phyloP scores from a whole-genome alignment of 2,888 invertebrate genomes.

The Drosophila bunnanda region DNA sequence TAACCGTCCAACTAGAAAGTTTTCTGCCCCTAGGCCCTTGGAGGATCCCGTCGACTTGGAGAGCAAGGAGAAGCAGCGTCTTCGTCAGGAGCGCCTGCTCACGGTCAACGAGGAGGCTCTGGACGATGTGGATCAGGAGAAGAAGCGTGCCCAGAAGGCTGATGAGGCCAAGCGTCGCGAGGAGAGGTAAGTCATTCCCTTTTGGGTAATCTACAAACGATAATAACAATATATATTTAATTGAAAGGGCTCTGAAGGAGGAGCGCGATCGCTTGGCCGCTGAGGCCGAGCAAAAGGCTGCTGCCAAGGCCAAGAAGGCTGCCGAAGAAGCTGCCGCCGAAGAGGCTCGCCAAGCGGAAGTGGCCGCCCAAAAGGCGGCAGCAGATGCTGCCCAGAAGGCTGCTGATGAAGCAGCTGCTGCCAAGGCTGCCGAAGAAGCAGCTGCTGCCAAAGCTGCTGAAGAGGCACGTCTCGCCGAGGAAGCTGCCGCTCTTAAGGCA shows the following conservation, averaged over 20 bases:
- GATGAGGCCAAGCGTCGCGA: slow-evolving; percentile 86
- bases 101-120: slow-evolving; percentile 85
- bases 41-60: slow-evolving; percentile 87
- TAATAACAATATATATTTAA: too few relatives aligned
- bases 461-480: slow-evolving; percentile 74
- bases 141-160: slow-evolving; percentile 86
- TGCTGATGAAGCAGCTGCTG: slow-evolving; percentile 86
- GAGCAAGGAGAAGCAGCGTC: slow-evolving; percentile 87
- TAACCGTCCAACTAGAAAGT: slow-evolving; percentile 89
- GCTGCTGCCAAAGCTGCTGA: slow-evolving; percentile 84
- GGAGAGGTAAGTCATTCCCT: slow-evolving; percentile 70
- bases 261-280: slow-evolving; percentile 86
- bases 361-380: slow-evolving; percentile 85
- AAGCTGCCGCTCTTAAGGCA: slow-evolving; percentile 83
- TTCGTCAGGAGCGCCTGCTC: slow-evolving; percentile 87
- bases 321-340: slow-evolving; percentile 85
- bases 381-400: slow-evolving; percentile 86
- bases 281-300: slow-evolving; percentile 85
- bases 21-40: slow-evolving; percentile 87
- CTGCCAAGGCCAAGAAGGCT: slow-evolving; percentile 82
- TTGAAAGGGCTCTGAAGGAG: slow-evolving; percentile 86
- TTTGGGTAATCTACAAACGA: not conserved
- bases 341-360: slow-evolving; percentile 84
- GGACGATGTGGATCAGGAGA: slow-evolving; percentile 84
- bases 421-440: slow-evolving; percentile 85